phyloP scores from a whole-genome alignment of 2,888 invertebrate genomes.

The Nebria brevicollis region DNA sequence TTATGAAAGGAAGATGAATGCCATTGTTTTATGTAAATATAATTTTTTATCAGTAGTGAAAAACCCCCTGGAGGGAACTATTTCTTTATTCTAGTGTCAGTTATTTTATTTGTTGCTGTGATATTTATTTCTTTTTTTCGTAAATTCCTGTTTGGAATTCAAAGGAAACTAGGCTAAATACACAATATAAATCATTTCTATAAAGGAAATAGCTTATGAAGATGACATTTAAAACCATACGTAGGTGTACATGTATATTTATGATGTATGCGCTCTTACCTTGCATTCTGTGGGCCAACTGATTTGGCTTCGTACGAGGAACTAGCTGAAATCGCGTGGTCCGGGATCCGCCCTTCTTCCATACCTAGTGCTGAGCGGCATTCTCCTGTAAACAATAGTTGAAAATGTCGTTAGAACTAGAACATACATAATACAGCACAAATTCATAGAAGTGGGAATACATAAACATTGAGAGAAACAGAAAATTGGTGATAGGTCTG shows the following conservation, averaged over 20 bases:
- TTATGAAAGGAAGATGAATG: no score
- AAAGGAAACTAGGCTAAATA: neutral
- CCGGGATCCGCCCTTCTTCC: conserved; percentile 86
- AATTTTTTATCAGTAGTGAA: no score
- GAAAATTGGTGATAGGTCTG: neutral
- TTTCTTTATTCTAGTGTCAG: no score
- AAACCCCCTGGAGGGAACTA: no score
- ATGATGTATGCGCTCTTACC: conserved; percentile 67
- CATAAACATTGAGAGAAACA: neutral
- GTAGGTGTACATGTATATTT: neutral
- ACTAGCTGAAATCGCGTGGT: conserved; percentile 85
- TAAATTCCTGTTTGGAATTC: neutral
- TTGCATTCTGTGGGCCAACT: conserved; percentile 87
- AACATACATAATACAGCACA: neutral
- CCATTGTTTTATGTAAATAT: no score
- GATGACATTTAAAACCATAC: neutral
- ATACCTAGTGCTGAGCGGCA: conserved; percentile 84
- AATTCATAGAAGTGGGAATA: neutral
- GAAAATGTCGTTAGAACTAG: conserved; percentile 3
- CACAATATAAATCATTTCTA: neutral
- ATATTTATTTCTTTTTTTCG: no score
- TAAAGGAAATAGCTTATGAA: neutral
- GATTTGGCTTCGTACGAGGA: conserved; percentile 87
- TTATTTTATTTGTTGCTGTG: no score
- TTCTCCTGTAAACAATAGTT: conserved; percentile 65